Evolutionary conservation across 2,113 vertebrate species (phyloP).

Genomic region (Gambusia holbrooki): DNA sequence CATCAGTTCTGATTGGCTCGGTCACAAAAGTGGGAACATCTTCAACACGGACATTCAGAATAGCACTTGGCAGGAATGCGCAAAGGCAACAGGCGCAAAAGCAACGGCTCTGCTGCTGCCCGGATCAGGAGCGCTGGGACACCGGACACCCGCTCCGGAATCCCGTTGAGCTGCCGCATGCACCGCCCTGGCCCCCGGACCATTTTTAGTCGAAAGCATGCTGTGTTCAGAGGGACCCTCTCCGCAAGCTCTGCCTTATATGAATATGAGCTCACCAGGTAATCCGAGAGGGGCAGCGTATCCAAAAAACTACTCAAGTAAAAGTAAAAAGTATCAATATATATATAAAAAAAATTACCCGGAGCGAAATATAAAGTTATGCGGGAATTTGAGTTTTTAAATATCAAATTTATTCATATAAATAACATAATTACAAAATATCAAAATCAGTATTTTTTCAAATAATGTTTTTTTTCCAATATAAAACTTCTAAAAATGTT

Average conservation of each 20-base stretch:
- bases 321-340: too few relatives aligned
- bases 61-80: conserved; percentile 75
- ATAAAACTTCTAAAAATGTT: too few relatives aligned
- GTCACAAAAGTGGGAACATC: conserved; percentile 24
- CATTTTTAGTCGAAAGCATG: conserved; percentile 71
- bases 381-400: too few relatives aligned
- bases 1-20: not conserved
- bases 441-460: too few relatives aligned
- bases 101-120: conserved; percentile 46
- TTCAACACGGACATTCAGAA: conserved; percentile 29
- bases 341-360: too few relatives aligned
- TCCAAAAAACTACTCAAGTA: too few relatives aligned
- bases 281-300: conserved; percentile 5
- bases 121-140: conserved; percentile 48
- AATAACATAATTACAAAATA: too few relatives aligned
- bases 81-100: conserved; percentile 61
- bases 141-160: conserved; percentile 59
- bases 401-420: too few relatives aligned
- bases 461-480: too few relatives aligned
- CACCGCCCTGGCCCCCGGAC: conserved; percentile 27
- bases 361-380: too few relatives aligned
- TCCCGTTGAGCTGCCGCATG: conserved; percentile 39
- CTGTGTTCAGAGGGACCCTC: conserved; percentile 30
- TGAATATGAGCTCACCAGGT: conserved; percentile 42
- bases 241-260: conserved; percentile 58